Conservation (phyloP, 1,140 invertebrate species). For the Sminthurinus signatus region DNA sequence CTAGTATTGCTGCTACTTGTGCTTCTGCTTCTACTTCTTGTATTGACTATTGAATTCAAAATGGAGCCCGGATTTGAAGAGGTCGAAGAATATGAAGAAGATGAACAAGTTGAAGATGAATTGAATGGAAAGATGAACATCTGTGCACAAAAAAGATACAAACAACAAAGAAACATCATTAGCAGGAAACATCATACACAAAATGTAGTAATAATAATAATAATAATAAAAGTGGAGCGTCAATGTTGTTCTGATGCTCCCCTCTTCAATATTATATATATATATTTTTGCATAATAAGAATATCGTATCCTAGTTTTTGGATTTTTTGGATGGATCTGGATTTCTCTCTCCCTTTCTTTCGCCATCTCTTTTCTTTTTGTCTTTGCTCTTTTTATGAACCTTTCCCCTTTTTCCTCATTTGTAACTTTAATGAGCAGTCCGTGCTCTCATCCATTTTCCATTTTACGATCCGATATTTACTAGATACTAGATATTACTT, state of each 20-base stretch:
- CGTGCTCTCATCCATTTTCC: no score
- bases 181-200: no score
- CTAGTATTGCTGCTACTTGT: no score
- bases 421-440: no score
- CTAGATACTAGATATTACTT: no score
- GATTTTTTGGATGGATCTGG: not conserved
- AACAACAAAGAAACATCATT: conserved; percentile 8
- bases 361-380: no score
- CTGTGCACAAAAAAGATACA: no score
- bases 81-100: conserved; percentile 13
- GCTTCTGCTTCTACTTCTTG: no score
- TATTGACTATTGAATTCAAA: not conserved
- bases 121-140: conserved; percentile 13
- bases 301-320: not conserved
- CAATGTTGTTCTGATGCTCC: not conserved
- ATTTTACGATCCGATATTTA: no score
- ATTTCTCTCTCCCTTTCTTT: no score
- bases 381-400: no score
- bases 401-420: no score
- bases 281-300: not conserved
- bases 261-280: not conserved
- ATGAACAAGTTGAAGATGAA: not conserved
- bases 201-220: not conserved
- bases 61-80: not conserved
- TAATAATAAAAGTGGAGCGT: not conserved